Conservation (phyloP, 2,888 invertebrate species). For the Dolichopus griseipennis region DNA sequence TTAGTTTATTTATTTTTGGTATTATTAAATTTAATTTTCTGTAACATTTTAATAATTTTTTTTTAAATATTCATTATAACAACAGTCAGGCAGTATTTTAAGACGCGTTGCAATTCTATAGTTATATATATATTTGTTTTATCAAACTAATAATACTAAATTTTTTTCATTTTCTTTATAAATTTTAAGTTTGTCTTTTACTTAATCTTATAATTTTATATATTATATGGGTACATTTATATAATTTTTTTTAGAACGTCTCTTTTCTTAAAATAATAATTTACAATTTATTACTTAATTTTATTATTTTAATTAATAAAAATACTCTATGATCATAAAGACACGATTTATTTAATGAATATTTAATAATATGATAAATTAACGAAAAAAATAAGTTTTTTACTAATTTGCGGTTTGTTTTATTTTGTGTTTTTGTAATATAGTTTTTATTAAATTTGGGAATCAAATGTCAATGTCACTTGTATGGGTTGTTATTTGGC, state of each 20-base stretch:
- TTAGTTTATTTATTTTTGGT: neutral
- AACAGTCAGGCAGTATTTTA: constrained; percentile 24
- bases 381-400: neutral
- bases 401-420: too few relatives aligned
- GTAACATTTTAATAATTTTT: neutral
- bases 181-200: constrained; percentile 9
- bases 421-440: too few relatives aligned
- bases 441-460: too few relatives aligned
- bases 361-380: too few relatives aligned
- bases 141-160: neutral
- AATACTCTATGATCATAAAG: constrained; percentile 16
- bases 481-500: too few relatives aligned
- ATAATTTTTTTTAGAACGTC: neutral
- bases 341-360: constrained; percentile 10
- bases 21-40: neutral
- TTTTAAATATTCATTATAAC: constrained; percentile 18
- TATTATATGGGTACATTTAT: constrained; percentile 7
- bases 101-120: constrained; percentile 21
- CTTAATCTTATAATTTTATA: constrained; percentile 11
- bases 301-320: constrained; percentile 17
- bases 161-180: neutral
- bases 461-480: too few relatives aligned
- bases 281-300: too few relatives aligned
- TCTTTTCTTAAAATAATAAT: too few relatives aligned
- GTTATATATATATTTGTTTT: constrained; percentile 10